Conservation (phyloP, 2,888 invertebrate species). For the Dicranocentrus wangi region DNA sequence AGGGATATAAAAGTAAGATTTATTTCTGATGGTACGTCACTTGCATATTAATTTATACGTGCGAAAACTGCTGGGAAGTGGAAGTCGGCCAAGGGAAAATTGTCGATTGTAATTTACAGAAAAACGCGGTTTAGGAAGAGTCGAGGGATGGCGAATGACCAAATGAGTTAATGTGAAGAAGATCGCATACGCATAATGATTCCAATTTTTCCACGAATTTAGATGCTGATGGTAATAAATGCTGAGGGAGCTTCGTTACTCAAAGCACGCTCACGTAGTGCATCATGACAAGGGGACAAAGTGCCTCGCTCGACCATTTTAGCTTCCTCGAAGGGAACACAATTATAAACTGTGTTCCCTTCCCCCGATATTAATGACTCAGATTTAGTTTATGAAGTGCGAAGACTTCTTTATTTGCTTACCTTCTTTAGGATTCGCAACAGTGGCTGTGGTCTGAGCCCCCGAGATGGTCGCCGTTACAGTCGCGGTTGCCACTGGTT, state of each 20-base stretch:
- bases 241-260: background rate
- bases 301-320: too few relatives aligned
- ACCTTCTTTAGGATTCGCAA: conserved; percentile 11
- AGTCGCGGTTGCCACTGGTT: conserved; percentile 70
- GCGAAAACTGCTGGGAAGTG: background rate
- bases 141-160: too few relatives aligned
- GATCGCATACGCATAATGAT: too few relatives aligned
- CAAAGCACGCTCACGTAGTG: conserved; percentile 2
- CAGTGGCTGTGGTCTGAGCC: conserved; percentile 14
- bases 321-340: too few relatives aligned
- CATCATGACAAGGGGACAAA: background rate
- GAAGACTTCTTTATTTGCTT: background rate
- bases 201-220: too few relatives aligned
- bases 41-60: conserved; percentile 57
- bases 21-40: conserved; percentile 48
- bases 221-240: conserved; percentile 13
- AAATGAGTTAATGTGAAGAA: too few relatives aligned
- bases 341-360: conserved; percentile 2
- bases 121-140: too few relatives aligned
- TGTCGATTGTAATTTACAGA: background rate
- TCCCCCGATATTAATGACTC: background rate
- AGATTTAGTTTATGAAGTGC: conserved; percentile 1
- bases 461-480: conserved; percentile 73
- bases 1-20: conserved; percentile 43
- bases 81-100: background rate